Percentiles rank a stretch among this genome's conserved stretches.
These are phyloP conservation scores for Xanthia icteritia DNA, from an alignment of 2,888 invertebrate genomes.

Conservation along the genomic window DNA sequence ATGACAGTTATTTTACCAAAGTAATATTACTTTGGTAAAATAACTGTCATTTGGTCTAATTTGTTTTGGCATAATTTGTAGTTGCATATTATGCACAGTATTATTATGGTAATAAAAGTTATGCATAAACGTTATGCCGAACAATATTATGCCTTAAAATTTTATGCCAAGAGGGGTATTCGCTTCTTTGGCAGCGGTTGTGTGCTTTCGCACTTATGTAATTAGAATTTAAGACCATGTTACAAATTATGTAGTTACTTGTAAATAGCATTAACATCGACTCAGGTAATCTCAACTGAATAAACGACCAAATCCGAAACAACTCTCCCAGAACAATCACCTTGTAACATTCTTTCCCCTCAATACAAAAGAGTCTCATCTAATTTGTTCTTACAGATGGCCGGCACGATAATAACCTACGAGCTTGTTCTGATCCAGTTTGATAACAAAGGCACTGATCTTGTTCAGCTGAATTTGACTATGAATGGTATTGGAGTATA, in stretches of 20 bases:
- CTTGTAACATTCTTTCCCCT: background rate
- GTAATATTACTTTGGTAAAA: too few species aligned
- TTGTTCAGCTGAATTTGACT: conserved; percentile 42
- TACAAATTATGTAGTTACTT: background rate
- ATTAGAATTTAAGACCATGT: background rate
- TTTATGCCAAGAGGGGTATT: too few species aligned
- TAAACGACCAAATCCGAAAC: conserved; percentile 17
- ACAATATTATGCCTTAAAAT: too few species aligned
- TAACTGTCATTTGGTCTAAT: too few species aligned
- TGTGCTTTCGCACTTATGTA: background rate
- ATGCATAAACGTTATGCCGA: too few species aligned
- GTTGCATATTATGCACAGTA: too few species aligned
- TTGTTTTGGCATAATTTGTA: too few species aligned
- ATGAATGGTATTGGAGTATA: conserved; percentile 41
- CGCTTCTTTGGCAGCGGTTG: background rate
- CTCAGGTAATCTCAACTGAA: background rate
- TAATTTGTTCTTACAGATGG: conserved; percentile 84
- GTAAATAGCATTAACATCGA: background rate
- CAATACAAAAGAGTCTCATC: conserved; percentile 9
- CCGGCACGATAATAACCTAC: conserved; percentile 91
- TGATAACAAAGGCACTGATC: conserved; percentile 62
- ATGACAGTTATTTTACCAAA: too few species aligned
- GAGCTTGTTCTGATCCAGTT: conserved; percentile 91
- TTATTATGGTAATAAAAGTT: too few species aligned
- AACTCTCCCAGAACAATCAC: background rate